Percentiles rank a stretch among this genome's conserved stretches.
These are phyloP conservation scores for Rynchops niger DNA, from an alignment of 2,113 vertebrate genomes.

Conservation along the genomic window DNA sequence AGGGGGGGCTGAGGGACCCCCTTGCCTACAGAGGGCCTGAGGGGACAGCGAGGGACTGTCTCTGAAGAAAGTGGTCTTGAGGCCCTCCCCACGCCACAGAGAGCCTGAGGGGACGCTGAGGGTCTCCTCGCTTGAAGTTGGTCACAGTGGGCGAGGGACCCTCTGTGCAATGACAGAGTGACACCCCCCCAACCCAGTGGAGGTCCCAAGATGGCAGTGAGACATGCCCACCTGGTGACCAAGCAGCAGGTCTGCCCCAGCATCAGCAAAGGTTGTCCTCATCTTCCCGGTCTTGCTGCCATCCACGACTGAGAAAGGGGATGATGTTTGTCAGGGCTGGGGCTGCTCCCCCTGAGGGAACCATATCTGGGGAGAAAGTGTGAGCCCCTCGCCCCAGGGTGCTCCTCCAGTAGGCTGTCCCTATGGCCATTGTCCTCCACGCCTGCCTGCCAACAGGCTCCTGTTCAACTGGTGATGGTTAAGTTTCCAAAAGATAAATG, in stretches of 20 bases:
- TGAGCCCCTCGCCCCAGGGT: fast-evolving
- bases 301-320: fast-evolving
- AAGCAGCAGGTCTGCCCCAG: not conserved
- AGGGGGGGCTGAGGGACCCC: not conserved
- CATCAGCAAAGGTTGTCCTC: not conserved
- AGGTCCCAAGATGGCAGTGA: not conserved
- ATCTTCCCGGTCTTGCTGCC: fast-evolving
- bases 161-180: too few species aligned
- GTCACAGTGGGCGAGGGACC: fast-evolving
- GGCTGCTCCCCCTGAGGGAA: not conserved
- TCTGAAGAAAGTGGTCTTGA: not conserved
- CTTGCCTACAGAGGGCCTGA: not conserved
- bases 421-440: fast-evolving
- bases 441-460: not conserved
- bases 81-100: not conserved
- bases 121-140: fast-evolving
- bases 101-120: not conserved
- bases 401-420: fast-evolving
- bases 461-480: not conserved
- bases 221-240: not conserved
- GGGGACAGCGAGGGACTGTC: not conserved
- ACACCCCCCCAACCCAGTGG: too few species aligned
- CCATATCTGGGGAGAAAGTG: fast-evolving
- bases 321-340: not conserved
- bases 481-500: not conserved